Conservation (phyloP, 1,140 invertebrate species). For the Leguminivora glycinivorella region DNA sequence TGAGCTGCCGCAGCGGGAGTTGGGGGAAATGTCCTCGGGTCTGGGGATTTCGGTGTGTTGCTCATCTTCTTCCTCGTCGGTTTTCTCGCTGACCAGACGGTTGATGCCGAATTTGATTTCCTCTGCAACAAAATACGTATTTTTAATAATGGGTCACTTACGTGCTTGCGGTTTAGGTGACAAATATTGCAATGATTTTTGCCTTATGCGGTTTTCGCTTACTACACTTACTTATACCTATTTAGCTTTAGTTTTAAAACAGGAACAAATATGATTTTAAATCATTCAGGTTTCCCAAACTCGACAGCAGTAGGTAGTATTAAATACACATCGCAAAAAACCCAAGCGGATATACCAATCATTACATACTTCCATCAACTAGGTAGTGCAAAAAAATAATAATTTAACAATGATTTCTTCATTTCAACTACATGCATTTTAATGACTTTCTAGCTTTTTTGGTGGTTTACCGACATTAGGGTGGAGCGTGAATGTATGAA, state of each 20-base stretch:
- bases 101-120: slow-evolving; percentile 87
- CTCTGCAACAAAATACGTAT: slow-evolving; percentile 78
- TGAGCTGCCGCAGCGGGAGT: slow-evolving; percentile 73
- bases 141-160: neutral
- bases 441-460: no score
- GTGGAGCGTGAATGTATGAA: no score
- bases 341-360: neutral
- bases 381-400: no score
- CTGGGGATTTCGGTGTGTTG: slow-evolving; percentile 70
- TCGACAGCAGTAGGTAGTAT: neutral
- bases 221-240: neutral
- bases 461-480: no score
- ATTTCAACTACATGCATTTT: no score
- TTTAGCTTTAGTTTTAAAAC: neutral
- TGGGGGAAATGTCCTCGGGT: slow-evolving; percentile 64
- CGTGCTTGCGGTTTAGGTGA: neutral
- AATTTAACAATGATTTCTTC: no score
- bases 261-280: neutral
- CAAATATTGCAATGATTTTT: neutral
- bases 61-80: slow-evolving; percentile 79
- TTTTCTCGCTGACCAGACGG: slow-evolving; percentile 82
- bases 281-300: neutral
- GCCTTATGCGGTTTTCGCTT: neutral
- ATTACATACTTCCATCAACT: neutral
- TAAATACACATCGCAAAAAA: neutral